Evolutionary conservation across 2,888 invertebrate genomes (phyloP), one percentile per base, ranked within the genome.

Genomic region (Abrostola triplasia): DNA sequence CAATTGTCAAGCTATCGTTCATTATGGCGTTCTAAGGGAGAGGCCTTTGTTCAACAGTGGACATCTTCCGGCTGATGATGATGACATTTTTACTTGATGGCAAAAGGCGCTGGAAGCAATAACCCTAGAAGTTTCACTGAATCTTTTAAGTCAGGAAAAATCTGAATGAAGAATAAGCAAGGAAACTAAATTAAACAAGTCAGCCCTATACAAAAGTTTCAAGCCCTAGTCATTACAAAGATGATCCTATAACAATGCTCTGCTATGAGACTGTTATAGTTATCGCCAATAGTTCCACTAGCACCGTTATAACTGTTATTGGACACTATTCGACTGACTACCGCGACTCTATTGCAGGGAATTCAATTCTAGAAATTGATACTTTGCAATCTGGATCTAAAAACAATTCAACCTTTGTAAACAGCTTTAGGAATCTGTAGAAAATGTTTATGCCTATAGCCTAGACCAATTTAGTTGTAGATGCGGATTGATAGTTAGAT

Each of bases 221-320:
- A 10, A 24, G 48, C 50, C 60, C 54, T 40, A 24, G 62, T 67
- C 58, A 60, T 73, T 75, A 59, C 51, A 76, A 76, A 72, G 53
- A 62, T 63, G 63, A 65, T 61, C 66, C 40, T 42, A 58, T 35
- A 54, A 38, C 42, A 36, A 53, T 44, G 47, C 57, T 48, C 42
- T 47, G 49, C 66, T 59, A 44, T 48, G 63, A 59, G 67, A 76
- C 64, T 73, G 59, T 52, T 58, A 67, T 49, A 59, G 77, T 73
- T 73, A 76, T 73, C 47, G 67, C 24, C 10, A 38, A 50, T 53
- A 64, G 55, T 76, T 48, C 57, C 57, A 40, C 51, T 62, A 52
- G 40, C 49, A 36, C 49, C 41, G 41, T 44, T 36, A 47, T 38
- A 76, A 48, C 64, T 57, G 52, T 64, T 73, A 76, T 76, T 67